These are phyloP conservation scores for Eospalax fontanierii DNA, from an alignment of 2,797 vertebrate species.

Conservation along the genomic window DNA sequence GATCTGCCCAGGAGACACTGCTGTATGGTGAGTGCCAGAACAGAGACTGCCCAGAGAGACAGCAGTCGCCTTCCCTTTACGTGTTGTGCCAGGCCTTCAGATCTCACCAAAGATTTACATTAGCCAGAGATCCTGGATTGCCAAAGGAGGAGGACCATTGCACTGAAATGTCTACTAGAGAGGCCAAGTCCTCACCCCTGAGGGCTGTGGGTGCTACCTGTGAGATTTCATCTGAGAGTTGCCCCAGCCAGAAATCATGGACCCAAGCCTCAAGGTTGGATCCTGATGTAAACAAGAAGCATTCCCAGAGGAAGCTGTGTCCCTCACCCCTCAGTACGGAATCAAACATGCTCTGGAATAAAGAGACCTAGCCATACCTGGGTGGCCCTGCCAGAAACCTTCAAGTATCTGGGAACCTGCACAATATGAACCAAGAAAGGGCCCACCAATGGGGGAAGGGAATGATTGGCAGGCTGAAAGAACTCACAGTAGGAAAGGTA, in stretches of 20 bases:
- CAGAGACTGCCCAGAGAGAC: neutral
- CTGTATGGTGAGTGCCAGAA: neutral
- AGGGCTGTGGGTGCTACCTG: too few relatives aligned
- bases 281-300: neutral
- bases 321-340: neutral
- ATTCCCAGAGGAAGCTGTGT: neutral
- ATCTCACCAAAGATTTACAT: neutral
- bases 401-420: too few relatives aligned
- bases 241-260: neutral
- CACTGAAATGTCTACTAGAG: neutral
- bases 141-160: too few relatives aligned
- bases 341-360: neutral
- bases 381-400: neutral
- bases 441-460: too few relatives aligned
- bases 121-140: neutral
- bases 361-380: too few relatives aligned
- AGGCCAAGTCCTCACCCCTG: neutral
- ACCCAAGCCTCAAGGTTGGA: neutral
- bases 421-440: neutral
- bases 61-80: neutral
- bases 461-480: neutral
- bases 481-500: neutral
- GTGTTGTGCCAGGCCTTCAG: neutral
- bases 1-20: neutral
- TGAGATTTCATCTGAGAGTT: neutral